Percentiles rank a stretch among this genome's conserved stretches.
Conservation (phyloP, 1,140 invertebrate genomes). For the Rhagoletis zephyria region DNA sequence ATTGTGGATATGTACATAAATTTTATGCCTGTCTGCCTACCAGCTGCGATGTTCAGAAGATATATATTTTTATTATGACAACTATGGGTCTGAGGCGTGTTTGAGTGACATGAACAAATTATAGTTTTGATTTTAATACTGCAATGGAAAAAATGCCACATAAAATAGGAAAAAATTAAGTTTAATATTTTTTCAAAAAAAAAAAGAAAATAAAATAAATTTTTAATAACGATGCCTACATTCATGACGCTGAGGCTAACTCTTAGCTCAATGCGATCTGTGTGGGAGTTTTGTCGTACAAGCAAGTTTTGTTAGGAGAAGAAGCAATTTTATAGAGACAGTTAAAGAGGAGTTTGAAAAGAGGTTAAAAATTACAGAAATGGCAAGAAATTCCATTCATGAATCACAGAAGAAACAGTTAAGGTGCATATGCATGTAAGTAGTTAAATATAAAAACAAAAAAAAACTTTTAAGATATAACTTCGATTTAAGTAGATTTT, state of each 20-base stretch:
- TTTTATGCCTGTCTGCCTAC: conserved; percentile 27
- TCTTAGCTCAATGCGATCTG: background rate
- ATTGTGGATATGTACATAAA: conserved; percentile 20
- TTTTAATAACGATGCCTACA: background rate
- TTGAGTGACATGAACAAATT: conserved; percentile 41
- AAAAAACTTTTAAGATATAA: background rate
- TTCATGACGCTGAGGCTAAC: background rate
- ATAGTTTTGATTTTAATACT: conserved; percentile 15
- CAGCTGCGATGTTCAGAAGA: background rate
- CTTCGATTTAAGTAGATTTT: too few species aligned
- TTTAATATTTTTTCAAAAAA: too few species aligned
- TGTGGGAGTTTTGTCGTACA: background rate
- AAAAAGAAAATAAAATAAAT: background rate
- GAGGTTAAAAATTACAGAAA: too few species aligned
- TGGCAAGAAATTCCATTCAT: too few species aligned
- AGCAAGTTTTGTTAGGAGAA: too few species aligned
- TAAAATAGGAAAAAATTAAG: conserved; percentile 8
- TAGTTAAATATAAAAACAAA: too few species aligned
- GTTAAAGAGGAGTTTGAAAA: too few species aligned
- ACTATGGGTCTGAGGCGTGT: background rate
- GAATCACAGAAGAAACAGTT: too few species aligned
- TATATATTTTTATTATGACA: conserved; percentile 42
- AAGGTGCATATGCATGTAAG: too few species aligned
- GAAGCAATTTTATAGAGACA: too few species aligned
- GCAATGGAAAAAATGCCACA: background rate